Conservation (phyloP, 2,797 vertebrate genomes). For the Champsocephalus esox region DNA sequence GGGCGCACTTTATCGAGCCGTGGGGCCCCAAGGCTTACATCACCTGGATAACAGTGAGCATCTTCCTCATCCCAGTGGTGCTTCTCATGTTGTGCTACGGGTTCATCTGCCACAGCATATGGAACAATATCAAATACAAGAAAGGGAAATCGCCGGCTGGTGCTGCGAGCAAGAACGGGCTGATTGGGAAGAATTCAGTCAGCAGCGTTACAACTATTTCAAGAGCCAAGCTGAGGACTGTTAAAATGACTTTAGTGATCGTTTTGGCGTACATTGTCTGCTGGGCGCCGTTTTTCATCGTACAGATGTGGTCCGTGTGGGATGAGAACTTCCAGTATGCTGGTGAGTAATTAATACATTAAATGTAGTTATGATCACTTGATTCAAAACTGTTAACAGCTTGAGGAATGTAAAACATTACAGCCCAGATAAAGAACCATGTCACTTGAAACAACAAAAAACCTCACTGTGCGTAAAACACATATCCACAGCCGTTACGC, state of each 20-base stretch:
- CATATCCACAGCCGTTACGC: constrained; percentile 51
- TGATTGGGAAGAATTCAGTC: constrained; percentile 88
- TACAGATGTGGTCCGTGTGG: constrained; percentile 99
- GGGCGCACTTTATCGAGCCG: constrained; percentile 92
- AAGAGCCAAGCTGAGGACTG: constrained; percentile 94
- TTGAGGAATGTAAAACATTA: not conserved
- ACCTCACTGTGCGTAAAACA: constrained; percentile 1
- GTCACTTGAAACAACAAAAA: too few relatives aligned
- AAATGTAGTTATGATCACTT: not conserved
- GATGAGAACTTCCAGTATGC: constrained; percentile 87
- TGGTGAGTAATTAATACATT: constrained; percentile 81
- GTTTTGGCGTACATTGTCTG: constrained; percentile 93
- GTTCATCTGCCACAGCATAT: constrained; percentile 94
- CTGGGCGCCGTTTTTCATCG: constrained; percentile 95
- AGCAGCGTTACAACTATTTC: constrained; percentile 93
- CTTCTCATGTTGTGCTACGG: constrained; percentile 92
- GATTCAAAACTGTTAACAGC: not conserved
- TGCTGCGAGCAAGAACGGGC: constrained; percentile 72
- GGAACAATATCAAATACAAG: constrained; percentile 92
- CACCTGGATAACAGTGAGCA: constrained; percentile 94
- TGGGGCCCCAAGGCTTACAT: constrained; percentile 93
- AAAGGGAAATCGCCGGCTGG: constrained; percentile 69
- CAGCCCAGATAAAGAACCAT: not conserved
- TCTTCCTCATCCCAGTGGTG: constrained; percentile 92
- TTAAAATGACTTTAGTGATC: constrained; percentile 99